These are phyloP conservation scores for Ophthalmolycus amberensis DNA, from an alignment of 2,113 vertebrate genomes.

Conservation along the genomic window DNA sequence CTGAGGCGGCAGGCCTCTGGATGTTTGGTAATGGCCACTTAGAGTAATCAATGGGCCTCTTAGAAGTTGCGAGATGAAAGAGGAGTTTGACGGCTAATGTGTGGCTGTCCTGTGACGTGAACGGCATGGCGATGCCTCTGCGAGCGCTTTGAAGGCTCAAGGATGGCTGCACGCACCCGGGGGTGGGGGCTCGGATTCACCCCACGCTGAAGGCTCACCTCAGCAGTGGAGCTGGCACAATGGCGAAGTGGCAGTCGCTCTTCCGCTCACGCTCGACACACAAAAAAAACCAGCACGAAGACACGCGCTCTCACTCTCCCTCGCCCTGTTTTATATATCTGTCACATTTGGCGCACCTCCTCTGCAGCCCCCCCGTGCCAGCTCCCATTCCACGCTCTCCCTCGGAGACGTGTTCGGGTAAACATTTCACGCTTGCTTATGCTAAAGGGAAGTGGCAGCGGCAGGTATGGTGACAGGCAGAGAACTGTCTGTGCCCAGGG, in stretches of 20 bases:
- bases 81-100: conserved; percentile 84
- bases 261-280: conserved; percentile 38
- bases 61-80: conserved; percentile 87
- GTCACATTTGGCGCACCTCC: conserved; percentile 78
- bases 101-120: conserved; percentile 82
- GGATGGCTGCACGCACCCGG: conserved; percentile 60
- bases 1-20: conserved; percentile 67
- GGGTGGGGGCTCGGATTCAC: conserved; percentile 70
- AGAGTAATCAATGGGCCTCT: conserved; percentile 86
- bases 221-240: conserved; percentile 61
- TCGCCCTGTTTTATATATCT: conserved; percentile 79
- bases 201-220: conserved; percentile 75
- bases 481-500: conserved; percentile 75
- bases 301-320: conserved; percentile 37
- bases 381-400: conserved; percentile 79
- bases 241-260: conserved; percentile 73
- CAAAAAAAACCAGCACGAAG: not conserved
- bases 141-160: conserved; percentile 80
- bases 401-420: conserved; percentile 81
- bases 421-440: conserved; percentile 85
- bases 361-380: conserved; percentile 73
- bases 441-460: conserved; percentile 82
- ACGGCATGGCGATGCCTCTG: conserved; percentile 81
- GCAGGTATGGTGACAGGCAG: conserved; percentile 81
- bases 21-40: conserved; percentile 87